phyloP scores from a whole-genome alignment of 2,113 vertebrate genomes.

The Pelvicachromis taeniatus region DNA sequence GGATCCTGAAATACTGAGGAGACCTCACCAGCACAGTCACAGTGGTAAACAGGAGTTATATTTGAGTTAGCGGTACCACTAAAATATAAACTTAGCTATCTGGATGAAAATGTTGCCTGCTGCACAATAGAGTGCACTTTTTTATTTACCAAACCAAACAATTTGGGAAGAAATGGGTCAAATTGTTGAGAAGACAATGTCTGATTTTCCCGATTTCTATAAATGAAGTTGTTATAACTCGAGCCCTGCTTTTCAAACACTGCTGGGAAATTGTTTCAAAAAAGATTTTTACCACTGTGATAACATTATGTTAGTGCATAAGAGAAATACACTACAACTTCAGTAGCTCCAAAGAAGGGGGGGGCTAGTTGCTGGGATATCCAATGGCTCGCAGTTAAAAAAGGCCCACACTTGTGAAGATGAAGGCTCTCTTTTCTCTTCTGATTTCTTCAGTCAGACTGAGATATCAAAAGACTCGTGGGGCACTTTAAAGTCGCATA shows the following conservation, averaged over 20 bases:
- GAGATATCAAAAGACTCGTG: neutral
- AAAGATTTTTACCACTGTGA: neutral
- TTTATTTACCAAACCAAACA: neutral
- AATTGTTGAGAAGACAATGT: neutral
- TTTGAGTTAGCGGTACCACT: neutral
- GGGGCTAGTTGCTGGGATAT: neutral
- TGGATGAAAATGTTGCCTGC: neutral
- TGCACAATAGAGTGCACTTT: neutral
- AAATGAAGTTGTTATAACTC: neutral
- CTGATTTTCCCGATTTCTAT: neutral
- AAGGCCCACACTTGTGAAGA: neutral
- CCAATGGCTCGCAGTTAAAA: neutral
- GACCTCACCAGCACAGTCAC: neutral
- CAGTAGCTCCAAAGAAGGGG: neutral
- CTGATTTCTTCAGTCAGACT: neutral
- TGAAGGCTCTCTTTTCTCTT: neutral
- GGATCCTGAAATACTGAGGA: neutral
- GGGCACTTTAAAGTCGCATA: neutral
- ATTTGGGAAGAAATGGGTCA: neutral
- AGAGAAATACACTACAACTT: neutral
- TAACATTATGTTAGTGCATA: neutral
- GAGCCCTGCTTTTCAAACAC: neutral
- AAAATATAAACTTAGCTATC: neutral
- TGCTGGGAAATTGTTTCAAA: neutral
- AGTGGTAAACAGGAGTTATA: neutral